Evolutionary conservation across 2,888 invertebrate genomes (phyloP).

Genomic region (Volucella bombylans): DNA sequence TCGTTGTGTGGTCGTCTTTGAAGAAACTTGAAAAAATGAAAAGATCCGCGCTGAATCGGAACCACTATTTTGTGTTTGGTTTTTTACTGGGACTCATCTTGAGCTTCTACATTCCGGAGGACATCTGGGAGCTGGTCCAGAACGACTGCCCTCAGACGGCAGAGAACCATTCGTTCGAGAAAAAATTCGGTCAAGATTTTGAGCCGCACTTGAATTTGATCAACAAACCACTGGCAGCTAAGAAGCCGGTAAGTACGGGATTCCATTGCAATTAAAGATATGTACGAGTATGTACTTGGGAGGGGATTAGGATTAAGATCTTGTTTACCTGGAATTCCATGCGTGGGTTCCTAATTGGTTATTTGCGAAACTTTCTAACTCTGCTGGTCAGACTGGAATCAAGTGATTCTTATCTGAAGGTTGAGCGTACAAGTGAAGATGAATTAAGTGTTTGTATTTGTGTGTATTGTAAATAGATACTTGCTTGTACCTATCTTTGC

Average conservation of each 20-base stretch:
- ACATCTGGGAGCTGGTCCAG: slow-evolving; percentile 81
- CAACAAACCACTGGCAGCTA: slow-evolving; percentile 82
- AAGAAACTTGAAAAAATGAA: slow-evolving; percentile 77
- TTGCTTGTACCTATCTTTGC: background rate
- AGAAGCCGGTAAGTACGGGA: slow-evolving; percentile 80
- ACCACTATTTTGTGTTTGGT: slow-evolving; percentile 82
- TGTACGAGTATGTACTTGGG: no score
- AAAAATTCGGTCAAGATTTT: slow-evolving; percentile 82
- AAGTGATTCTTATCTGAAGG: slow-evolving; percentile 24
- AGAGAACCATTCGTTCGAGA: slow-evolving; percentile 81
- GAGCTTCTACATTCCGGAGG: slow-evolving; percentile 81
- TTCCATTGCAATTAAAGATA: background rate
- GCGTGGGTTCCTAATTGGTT: slow-evolving; percentile 13
- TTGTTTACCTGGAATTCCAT: slow-evolving; percentile 30
- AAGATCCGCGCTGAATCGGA: slow-evolving; percentile 80
- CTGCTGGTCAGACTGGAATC: background rate
- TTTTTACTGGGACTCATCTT: slow-evolving; percentile 80
- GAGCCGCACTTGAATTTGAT: slow-evolving; percentile 82
- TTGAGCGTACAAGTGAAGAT: background rate
- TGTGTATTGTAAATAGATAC: no score
- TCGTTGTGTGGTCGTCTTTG: background rate
- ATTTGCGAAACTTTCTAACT: slow-evolving; percentile 25
- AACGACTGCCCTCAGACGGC: slow-evolving; percentile 82
- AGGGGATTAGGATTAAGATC: background rate
- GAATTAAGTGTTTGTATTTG: no score